phyloP scores from a whole-genome alignment of 2,797 vertebrate genomes.

The Pangasius djambal region DNA sequence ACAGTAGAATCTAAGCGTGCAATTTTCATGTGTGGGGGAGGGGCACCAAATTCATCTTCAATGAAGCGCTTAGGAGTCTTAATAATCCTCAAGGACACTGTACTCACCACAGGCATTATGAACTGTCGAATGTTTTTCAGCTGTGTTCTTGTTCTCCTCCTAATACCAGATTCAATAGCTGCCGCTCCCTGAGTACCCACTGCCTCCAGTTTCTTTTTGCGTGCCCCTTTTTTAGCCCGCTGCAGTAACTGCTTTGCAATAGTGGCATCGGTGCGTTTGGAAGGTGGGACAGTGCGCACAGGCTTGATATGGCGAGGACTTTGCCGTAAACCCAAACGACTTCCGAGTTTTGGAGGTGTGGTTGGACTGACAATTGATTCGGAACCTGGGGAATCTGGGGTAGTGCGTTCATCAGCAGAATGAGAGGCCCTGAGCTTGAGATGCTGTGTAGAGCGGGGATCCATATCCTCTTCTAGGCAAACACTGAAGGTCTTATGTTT shows the following conservation, averaged over 20 bases:
- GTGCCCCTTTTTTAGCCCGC: conserved; percentile 91
- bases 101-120: conserved; percentile 99
- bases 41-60: conserved; percentile 90
- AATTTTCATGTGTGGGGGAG: conserved; percentile 88
- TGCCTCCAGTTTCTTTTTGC: conserved; percentile 87
- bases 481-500: conserved; percentile 86
- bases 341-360: conserved; percentile 70
- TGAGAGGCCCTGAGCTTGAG: conserved; percentile 61
- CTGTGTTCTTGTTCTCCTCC: conserved; percentile 85
- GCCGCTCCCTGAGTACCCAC: conserved; percentile 76
- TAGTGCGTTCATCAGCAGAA: conserved; percentile 60
- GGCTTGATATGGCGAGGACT: conserved; percentile 95
- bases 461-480: conserved; percentile 79
- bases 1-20: conserved; percentile 84
- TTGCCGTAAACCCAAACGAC: conserved; percentile 82
- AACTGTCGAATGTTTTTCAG: conserved; percentile 98
- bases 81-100: conserved; percentile 94
- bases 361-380: conserved; percentile 60
- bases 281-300: conserved; percentile 90
- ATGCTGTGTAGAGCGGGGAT: conserved; percentile 65
- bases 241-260: conserved; percentile 97
- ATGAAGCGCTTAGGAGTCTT: conserved; percentile 98
- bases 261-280: conserved; percentile 93
- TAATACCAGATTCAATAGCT: conserved; percentile 70
- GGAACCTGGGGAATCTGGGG: conserved; percentile 56